These are phyloP conservation scores for Psittacula echo DNA, from an alignment of 2,797 vertebrate species.

Conservation along the genomic window DNA sequence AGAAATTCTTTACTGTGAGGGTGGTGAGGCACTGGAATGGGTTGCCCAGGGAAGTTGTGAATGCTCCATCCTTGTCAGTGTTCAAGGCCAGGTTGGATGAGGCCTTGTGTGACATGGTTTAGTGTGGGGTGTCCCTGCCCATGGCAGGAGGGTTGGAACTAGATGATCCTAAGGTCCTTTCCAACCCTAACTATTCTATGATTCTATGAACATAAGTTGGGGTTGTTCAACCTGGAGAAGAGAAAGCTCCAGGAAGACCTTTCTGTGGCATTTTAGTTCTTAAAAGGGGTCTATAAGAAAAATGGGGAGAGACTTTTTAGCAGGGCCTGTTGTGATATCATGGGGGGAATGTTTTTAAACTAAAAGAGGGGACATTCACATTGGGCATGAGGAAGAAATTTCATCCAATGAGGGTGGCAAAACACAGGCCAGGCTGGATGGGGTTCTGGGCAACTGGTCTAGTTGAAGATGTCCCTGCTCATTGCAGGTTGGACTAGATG, in stretches of 20 bases:
- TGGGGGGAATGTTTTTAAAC: neutral
- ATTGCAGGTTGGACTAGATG: neutral
- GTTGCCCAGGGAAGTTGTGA: no score
- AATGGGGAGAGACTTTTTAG: neutral
- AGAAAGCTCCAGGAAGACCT: neutral
- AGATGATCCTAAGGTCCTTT: no score
- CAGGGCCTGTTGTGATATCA: neutral
- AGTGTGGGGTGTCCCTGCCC: no score
- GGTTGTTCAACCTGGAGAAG: neutral
- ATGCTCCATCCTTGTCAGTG: no score
- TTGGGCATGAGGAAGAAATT: neutral
- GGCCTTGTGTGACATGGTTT: no score
- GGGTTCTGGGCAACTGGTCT: neutral
- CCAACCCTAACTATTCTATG: no score
- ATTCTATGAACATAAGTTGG: neutral
- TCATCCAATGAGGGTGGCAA: neutral
- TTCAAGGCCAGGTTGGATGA: no score
- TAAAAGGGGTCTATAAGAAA: neutral
- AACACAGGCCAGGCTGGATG: neutral
- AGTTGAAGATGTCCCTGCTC: neutral
- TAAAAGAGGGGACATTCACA: neutral
- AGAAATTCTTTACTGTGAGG: no score
- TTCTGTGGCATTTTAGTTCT: neutral
- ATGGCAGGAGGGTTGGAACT: no score
- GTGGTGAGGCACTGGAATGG: no score